phyloP scores from a whole-genome alignment of 2,113 vertebrate species.

The Ivindomyrus marchei region DNA sequence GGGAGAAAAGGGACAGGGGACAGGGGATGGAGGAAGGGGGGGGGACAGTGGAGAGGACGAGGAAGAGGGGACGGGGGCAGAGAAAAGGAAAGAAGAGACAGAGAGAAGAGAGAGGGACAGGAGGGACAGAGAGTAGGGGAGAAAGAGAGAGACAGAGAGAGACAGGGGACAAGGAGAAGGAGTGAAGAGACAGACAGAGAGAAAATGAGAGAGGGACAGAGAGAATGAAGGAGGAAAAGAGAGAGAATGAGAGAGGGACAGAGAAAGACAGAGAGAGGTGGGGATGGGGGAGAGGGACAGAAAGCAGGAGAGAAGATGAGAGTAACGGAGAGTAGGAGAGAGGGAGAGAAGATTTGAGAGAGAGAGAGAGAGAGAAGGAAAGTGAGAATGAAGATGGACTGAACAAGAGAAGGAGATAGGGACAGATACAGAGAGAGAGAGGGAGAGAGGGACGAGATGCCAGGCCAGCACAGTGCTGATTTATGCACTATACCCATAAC shows the following conservation, averaged over 20 bases:
- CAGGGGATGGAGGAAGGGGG: not conserved
- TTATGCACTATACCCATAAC: not conserved
- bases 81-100: not conserved
- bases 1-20: not conserved
- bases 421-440: not conserved
- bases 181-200: not conserved
- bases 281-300: not conserved
- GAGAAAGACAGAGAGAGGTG: not conserved
- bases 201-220: not conserved
- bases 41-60: not conserved
- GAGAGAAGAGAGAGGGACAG: not conserved
- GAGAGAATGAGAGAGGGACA: not conserved
- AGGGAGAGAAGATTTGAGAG: not conserved
- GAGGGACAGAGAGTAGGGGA: not conserved
- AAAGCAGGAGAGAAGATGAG: not conserved
- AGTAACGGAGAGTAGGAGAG: not conserved
- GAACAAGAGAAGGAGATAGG: not conserved
- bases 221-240: not conserved
- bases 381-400: not conserved
- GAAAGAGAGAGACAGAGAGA: not conserved
- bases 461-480: not conserved
- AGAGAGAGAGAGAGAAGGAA: not conserved
- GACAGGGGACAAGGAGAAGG: not conserved
- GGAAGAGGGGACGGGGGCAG: not conserved
- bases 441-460: not conserved